A percentile compares a stretch with the other conserved stretches of the same genome.
These are phyloP conservation scores for Megaceryle maxima DNA, from an alignment of 2,113 vertebrate species.

Conservation along the genomic window DNA sequence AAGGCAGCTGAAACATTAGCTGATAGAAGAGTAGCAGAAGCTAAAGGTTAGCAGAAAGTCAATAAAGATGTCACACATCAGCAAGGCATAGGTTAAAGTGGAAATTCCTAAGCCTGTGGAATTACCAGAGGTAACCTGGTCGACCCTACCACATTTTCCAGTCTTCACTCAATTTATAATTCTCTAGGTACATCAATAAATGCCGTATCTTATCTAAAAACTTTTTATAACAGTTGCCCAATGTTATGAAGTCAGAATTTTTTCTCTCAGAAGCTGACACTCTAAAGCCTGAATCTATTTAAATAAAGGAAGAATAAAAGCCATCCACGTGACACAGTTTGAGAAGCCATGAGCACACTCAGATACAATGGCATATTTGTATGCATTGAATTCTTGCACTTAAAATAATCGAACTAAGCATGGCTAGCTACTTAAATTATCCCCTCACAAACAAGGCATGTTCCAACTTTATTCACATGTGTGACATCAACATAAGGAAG, in stretches of 20 bases:
- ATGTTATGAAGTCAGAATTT: not conserved
- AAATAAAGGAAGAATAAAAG: not conserved
- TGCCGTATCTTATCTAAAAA: not conserved
- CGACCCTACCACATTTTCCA: not conserved
- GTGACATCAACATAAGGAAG: not conserved
- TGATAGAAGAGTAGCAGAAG: not conserved
- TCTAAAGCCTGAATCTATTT: not conserved
- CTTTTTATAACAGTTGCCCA: accelerated
- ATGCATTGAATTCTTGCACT: not conserved
- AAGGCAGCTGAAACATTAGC: not conserved
- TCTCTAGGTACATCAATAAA: not conserved
- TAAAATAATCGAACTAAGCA: not conserved
- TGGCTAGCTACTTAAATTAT: not conserved
- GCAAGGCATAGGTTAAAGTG: not conserved
- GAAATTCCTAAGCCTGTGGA: not conserved
- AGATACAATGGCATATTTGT: not conserved
- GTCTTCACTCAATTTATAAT: not conserved
- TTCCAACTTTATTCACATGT: not conserved
- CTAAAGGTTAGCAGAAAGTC: not conserved
- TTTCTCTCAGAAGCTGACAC: not conserved
- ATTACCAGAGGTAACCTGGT: not conserved
- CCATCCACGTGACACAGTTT: not conserved
- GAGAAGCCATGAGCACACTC: not conserved
- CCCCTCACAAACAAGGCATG: not conserved
- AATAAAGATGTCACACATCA: not conserved